These are phyloP conservation scores for Drosophila navojoa DNA, from an alignment of 1,140 invertebrate species.

Conservation along the genomic window DNA sequence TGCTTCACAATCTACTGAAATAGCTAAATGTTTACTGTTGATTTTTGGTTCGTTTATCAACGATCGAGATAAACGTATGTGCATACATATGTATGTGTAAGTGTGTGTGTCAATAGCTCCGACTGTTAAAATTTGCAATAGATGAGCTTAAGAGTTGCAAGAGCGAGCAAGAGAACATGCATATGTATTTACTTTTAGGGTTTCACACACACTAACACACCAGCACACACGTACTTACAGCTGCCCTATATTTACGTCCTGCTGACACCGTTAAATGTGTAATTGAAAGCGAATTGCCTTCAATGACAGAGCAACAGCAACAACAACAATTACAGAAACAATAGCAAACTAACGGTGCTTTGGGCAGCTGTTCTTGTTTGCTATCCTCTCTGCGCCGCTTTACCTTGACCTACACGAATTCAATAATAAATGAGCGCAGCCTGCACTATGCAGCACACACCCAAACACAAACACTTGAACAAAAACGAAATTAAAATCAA, in stretches of 20 bases:
- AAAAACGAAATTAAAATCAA: conserved; percentile 12
- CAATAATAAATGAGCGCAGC: conserved; percentile 20
- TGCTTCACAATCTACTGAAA: conserved; percentile 15
- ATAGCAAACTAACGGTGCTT: conserved; percentile 36
- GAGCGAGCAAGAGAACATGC: conserved; percentile 2
- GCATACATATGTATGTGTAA: background rate
- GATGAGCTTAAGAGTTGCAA: background rate
- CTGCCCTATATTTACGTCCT: conserved; percentile 28
- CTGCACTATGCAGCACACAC: conserved; percentile 2
- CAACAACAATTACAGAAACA: conserved; percentile 7
- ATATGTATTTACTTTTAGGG: conserved; percentile 33
- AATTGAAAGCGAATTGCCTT: conserved; percentile 28
- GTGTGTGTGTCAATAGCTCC: background rate
- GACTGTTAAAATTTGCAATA: conserved; percentile 20
- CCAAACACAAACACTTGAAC: background rate
- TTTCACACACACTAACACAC: conserved; percentile 18
- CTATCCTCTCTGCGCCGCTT: conserved; percentile 21
- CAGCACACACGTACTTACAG: background rate
- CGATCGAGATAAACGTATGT: conserved; percentile 28
- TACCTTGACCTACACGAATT: conserved; percentile 51
- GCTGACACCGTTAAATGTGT: conserved; percentile 41
- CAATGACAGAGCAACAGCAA: conserved; percentile 11
- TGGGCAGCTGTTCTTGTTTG: conserved; percentile 35
- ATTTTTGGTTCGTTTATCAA: conserved; percentile 30
- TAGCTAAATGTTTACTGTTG: conserved; percentile 38